These are phyloP conservation scores for Hycleus phaleratus DNA, from an alignment of 1,140 invertebrate genomes.

Conservation along the genomic window DNA sequence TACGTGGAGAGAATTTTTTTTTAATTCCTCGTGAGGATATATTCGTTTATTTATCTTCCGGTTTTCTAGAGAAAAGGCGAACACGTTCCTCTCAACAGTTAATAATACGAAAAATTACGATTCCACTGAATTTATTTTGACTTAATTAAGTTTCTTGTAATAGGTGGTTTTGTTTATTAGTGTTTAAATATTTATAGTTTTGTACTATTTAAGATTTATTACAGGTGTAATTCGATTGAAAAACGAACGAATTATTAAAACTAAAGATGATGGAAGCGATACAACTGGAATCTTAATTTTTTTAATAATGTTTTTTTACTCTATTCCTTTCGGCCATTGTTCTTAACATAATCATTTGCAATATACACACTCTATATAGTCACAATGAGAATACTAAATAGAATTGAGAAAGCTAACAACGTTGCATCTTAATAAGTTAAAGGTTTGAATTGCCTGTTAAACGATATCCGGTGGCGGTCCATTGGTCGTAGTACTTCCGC, in stretches of 20 bases:
- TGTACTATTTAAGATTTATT: neutral
- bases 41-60: too few relatives aligned
- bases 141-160: too few relatives aligned
- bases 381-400: slow-evolving; percentile 13
- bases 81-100: too few relatives aligned
- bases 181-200: too few relatives aligned
- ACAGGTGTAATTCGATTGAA: slow-evolving; percentile 8
- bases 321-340: slow-evolving; percentile 6
- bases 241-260: slow-evolving; percentile 4
- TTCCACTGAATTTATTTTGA: too few relatives aligned
- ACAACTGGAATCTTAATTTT: slow-evolving; percentile 4
- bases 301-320: slow-evolving; percentile 1
- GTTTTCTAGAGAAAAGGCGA: too few relatives aligned
- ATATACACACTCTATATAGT: slow-evolving; percentile 9
- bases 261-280: slow-evolving; percentile 1
- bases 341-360: slow-evolving; percentile 15
- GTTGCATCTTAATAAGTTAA: slow-evolving; percentile 15
- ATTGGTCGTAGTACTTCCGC: too few relatives aligned
- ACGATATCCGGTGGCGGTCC: slow-evolving; percentile 11
- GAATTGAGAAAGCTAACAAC: slow-evolving; percentile 6
- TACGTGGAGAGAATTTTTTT: too few relatives aligned
- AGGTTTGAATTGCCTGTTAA: slow-evolving; percentile 17
- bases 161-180: too few relatives aligned
- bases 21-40: too few relatives aligned
- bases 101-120: too few relatives aligned